Percentiles rank a stretch among this genome's conserved stretches.
Conservation (phyloP, 2,113 vertebrate genomes). For the Ailuropoda melanoleuca region DNA sequence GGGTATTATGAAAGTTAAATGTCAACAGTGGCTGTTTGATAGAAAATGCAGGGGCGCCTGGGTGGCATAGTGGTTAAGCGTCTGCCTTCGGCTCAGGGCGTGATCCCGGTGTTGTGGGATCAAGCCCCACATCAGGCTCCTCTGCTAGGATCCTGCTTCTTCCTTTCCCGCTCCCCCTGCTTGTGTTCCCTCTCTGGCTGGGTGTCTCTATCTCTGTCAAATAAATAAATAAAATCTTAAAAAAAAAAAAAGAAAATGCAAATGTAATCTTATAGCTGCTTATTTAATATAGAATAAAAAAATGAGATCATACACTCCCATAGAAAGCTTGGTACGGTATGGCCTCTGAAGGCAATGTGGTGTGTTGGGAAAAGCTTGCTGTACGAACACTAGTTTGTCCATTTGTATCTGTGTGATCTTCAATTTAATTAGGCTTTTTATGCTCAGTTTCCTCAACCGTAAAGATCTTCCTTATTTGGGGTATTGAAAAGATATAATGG, state of each 20-base stretch:
- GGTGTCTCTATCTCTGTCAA: too few species aligned
- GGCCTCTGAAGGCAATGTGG: background rate
- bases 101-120: too few species aligned
- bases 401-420: background rate
- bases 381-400: background rate
- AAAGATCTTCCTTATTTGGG: background rate
- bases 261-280: background rate
- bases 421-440: background rate
- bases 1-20: background rate
- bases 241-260: background rate
- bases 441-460: background rate
- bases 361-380: background rate
- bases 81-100: too few species aligned
- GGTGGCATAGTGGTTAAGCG: too few species aligned
- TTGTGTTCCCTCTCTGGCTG: too few species aligned
- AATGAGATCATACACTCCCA: background rate
- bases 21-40: background rate
- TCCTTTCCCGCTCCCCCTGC: too few species aligned
- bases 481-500: background rate
- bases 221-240: too few species aligned
- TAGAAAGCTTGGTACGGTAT: background rate
- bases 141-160: too few species aligned
- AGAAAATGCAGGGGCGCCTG: background rate
- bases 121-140: too few species aligned
- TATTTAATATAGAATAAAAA: slow-evolving; percentile 14